Evolutionary conservation across 1,140 invertebrate species (phyloP).

Genomic region (Alviniconcha marisindica): DNA sequence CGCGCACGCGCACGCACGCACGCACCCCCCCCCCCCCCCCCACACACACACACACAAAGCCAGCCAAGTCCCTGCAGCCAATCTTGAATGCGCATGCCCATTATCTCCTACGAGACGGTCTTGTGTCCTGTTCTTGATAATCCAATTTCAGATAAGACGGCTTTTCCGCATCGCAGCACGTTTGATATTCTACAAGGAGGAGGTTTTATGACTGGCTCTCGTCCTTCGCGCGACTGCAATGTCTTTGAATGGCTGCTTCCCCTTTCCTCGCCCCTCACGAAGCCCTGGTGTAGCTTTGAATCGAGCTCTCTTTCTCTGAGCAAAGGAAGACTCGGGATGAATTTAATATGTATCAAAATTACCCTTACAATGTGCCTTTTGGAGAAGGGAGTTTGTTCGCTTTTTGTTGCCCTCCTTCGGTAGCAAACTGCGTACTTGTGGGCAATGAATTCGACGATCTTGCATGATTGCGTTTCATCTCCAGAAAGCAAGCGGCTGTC

Average conservation of each 20-base stretch:
- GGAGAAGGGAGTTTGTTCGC: background rate
- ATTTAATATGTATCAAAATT: slow-evolving; percentile 35
- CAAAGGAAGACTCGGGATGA: background rate
- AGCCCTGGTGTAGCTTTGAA: background rate
- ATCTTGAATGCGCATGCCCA: slow-evolving; percentile 22
- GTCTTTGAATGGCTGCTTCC: background rate
- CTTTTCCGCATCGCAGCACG: slow-evolving; percentile 9
- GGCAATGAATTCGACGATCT: background rate
- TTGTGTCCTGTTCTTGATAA: slow-evolving; percentile 38
- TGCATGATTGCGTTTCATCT: background rate
- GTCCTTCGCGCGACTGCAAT: background rate
- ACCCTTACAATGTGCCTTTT: slow-evolving; percentile 3
- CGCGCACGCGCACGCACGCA: no score
- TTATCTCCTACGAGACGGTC: background rate
- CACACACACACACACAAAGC: no score
- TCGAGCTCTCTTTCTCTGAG: background rate
- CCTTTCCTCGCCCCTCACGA: background rate
- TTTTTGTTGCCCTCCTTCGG: background rate
- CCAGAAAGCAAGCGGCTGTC: background rate
- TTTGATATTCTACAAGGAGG: slow-evolving; percentile 25
- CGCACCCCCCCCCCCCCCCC: no score
- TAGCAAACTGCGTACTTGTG: background rate
- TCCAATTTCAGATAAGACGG: slow-evolving; percentile 36
- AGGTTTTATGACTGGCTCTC: background rate
- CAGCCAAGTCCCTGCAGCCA: background rate